Evolutionary conservation across 2,888 invertebrate species (phyloP).

Genomic region (Halocaridina rubra): DNA sequence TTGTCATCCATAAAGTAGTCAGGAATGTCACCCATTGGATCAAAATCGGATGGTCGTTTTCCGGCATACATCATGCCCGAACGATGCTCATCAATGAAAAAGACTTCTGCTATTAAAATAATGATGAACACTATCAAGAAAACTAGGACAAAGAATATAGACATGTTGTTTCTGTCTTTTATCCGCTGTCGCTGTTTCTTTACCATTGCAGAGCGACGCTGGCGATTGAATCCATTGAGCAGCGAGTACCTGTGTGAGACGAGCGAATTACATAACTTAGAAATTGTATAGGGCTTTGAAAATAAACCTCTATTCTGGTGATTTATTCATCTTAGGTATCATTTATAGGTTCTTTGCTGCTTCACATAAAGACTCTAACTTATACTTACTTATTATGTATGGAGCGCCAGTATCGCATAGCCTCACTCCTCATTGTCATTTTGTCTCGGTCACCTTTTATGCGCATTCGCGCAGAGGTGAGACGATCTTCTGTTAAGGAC

Average conservation of each 20-base stretch:
- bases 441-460: conserved; percentile 48
- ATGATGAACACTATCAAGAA: conserved; percentile 90
- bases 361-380: background rate
- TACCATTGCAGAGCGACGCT: conserved; percentile 46
- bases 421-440: conserved; percentile 60
- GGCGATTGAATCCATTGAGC: conserved; percentile 58
- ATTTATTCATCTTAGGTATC: too few species aligned
- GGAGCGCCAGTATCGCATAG: conserved; percentile 62
- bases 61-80: conserved; percentile 44
- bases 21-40: conserved; percentile 61
- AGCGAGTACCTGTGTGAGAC: conserved; percentile 53
- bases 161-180: conserved; percentile 59
- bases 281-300: too few species aligned
- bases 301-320: too few species aligned
- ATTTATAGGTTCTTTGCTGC: background rate
- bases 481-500: background rate
- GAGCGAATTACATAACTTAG: too few species aligned
- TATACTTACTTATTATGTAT: conserved; percentile 58
- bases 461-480: conserved; percentile 54
- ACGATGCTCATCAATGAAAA: conserved; percentile 76
- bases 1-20: conserved; percentile 64
- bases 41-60: conserved; percentile 54
- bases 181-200: conserved; percentile 61
- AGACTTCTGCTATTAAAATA: conserved; percentile 87
- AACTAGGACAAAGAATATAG: conserved; percentile 85